phyloP scores from a whole-genome alignment of 1,140 invertebrate species.

The Phenacoccus solenopsis region DNA sequence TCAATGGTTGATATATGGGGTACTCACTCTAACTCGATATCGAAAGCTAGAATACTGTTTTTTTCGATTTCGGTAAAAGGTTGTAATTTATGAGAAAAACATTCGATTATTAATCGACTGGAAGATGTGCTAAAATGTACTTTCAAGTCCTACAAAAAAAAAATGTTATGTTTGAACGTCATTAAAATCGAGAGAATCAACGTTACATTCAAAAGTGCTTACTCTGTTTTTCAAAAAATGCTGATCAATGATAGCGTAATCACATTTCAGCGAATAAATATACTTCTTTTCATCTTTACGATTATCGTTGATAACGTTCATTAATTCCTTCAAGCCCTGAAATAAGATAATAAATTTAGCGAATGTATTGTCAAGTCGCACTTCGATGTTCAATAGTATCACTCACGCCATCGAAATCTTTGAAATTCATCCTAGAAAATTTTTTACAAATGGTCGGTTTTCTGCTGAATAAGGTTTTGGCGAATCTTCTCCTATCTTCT shows the following conservation, averaged over 20 bases:
- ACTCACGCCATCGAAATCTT: not conserved
- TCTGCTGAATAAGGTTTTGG: not conserved
- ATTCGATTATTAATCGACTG: not conserved
- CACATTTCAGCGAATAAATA: not conserved
- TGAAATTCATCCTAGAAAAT: not conserved
- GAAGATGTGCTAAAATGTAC: not conserved
- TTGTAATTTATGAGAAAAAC: constrained; percentile 3
- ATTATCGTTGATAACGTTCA: not conserved
- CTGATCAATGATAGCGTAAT: not conserved
- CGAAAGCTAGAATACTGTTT: not conserved
- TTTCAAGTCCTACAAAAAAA: not conserved
- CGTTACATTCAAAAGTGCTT: not conserved
- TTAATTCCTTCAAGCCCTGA: not conserved
- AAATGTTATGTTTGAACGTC: too few species aligned
- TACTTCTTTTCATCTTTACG: not conserved
- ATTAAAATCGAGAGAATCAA: too few species aligned
- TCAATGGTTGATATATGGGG: too few species aligned
- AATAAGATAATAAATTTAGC: not conserved
- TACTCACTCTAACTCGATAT: not conserved
- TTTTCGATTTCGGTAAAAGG: not conserved
- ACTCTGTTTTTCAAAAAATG: not conserved
- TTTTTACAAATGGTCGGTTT: constrained; percentile 2
- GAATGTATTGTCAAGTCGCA: not conserved
- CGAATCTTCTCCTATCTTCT: not conserved
- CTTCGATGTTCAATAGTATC: not conserved